Evolutionary conservation across 2,797 vertebrate species (phyloP).

Genomic region (Channallabes apus): DNA sequence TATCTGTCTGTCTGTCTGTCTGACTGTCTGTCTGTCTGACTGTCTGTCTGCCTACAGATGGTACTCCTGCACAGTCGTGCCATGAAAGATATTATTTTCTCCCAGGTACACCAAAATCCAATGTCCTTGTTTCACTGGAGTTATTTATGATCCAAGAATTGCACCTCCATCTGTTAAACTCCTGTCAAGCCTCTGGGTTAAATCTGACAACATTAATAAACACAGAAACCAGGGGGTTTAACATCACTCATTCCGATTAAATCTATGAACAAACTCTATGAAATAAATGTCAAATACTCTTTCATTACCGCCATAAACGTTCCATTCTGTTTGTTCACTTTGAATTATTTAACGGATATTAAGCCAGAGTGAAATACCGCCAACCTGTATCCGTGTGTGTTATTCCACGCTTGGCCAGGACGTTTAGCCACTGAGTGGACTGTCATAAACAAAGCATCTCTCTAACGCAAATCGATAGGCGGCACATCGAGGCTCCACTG

Average conservation of each 20-base stretch:
- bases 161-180: slow-evolving; percentile 23
- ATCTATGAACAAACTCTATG: slow-evolving; percentile 22
- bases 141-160: neutral
- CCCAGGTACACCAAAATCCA: neutral
- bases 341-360: slow-evolving; percentile 16
- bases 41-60: neutral
- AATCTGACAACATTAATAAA: slow-evolving; percentile 19
- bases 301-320: slow-evolving; percentile 7
- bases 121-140: neutral
- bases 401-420: neutral
- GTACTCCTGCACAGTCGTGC: neutral
- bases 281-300: slow-evolving; percentile 17
- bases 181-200: slow-evolving; percentile 3
- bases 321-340: neutral
- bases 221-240: neutral
- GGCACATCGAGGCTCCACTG: slow-evolving; percentile 35
- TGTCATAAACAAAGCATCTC: slow-evolving; percentile 24
- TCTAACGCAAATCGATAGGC: slow-evolving; percentile 44
- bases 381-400: neutral
- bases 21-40: neutral
- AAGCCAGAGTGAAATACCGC: slow-evolving; percentile 17
- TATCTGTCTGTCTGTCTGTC: neutral
- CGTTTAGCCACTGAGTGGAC: neutral
- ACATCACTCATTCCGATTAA: slow-evolving; percentile 18
- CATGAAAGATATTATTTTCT: neutral